Base-by-base conservation (phyloP, 2,888 invertebrate species). In the Limnephilus rhombicus region DNA sequence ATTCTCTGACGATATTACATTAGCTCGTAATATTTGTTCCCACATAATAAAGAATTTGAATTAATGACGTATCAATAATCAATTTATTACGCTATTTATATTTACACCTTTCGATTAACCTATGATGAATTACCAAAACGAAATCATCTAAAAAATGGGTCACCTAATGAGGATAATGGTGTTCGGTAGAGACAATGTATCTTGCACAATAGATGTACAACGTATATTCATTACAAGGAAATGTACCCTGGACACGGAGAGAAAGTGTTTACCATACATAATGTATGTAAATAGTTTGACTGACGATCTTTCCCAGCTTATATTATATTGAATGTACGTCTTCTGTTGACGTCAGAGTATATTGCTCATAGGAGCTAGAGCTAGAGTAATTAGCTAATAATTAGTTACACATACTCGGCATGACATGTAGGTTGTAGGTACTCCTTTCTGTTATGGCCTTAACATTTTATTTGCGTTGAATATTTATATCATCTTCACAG, bases 391-490 rank as follows among this genome's bases (percentile, higher is more conserved):
- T 34, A 41, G 83, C 83, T 12, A 34, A 34, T 34, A 24, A 37
- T 83, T 34, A 83, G 37, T 37, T 37, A 83, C 68, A n/a, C 68
- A 83, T 83, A 83, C 34, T 34, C 18, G 15, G 82, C 31, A 31
- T 34, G 31, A 31, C 85, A n/a, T 68, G 34, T 80, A 49, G 13
- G 49, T 15, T 15, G 49, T 49, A 49, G 13, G 49, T 49, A 85
- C 34, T 49, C 31, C n/a, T 31, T 31, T 90, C 49, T 37, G 85
- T n/a, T 24, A 80, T 80, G 83, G 80, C 34, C 85, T 90, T 85
- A 90, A 68, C 68, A 83, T 90, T 90, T 68, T 68, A 68, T 68
- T 68, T n/a, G 24, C 68, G 68, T 68, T 68, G 24, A 24, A 24
- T 24, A 83, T 37, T 81, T 80, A 49, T 41, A 37, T 86, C 24